Evolutionary conservation across 37 sponge, comb jelly and placozoan species (phyloP).

Genomic region (Agelas oroides): DNA sequence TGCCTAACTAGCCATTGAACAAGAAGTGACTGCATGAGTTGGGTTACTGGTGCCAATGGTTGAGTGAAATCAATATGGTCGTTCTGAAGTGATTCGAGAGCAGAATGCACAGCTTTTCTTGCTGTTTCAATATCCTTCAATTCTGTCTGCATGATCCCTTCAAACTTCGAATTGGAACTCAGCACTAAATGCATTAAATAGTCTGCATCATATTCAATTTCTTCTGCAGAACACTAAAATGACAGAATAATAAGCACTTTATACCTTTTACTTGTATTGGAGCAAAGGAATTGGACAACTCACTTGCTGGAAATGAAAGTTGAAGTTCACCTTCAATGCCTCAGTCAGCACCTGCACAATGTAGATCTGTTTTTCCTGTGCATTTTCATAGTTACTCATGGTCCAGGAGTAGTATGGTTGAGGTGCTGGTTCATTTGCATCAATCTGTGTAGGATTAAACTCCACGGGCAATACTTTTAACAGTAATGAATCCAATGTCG

Average conservation of each 20-base stretch:
- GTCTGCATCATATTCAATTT: conserved; percentile 5
- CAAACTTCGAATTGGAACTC: neutral
- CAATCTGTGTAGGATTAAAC: neutral
- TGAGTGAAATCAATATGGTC: too few relatives aligned
- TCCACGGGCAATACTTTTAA: conserved; percentile 49
- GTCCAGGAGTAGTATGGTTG: too few relatives aligned
- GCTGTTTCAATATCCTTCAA: too few relatives aligned
- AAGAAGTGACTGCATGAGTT: conserved; percentile 7
- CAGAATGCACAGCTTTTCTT: too few relatives aligned
- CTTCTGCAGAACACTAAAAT: neutral
- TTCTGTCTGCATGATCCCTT: neutral
- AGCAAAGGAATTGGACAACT: too few relatives aligned
- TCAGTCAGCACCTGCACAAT: conserved; percentile 20
- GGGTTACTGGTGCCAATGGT: too few relatives aligned
- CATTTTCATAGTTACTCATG: neutral
- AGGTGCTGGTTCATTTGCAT: too few relatives aligned
- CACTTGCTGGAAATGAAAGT: neutral
- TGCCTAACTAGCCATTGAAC: conserved; percentile 44
- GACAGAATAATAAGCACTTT: too few relatives aligned
- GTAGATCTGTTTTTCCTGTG: conserved; percentile 14
- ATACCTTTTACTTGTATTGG: too few relatives aligned
- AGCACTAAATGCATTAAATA: neutral
- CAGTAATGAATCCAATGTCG: conserved; percentile 67
- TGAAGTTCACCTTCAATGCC: neutral
- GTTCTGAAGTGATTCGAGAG: too few relatives aligned